Evolutionary conservation across 2,888 invertebrate species (phyloP).

Genomic region (Folsomia candida): DNA sequence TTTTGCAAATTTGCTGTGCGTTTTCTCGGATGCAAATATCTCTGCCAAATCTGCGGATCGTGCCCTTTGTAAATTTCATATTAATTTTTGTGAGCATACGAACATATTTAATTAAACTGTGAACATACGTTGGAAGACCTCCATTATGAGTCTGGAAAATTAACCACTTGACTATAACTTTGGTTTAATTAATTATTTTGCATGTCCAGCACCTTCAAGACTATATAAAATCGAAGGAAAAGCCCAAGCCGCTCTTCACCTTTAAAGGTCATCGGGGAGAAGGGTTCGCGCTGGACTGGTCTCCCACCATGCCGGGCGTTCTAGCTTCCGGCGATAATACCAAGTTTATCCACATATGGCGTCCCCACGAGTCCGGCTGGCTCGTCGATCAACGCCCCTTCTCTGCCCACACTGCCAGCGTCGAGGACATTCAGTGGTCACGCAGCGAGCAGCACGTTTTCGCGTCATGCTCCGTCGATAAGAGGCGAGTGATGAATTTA

Average conservation of each 20-base stretch:
- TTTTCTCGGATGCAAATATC: no score
- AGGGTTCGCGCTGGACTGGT: slow-evolving; percentile 96
- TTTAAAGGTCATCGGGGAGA: slow-evolving; percentile 90
- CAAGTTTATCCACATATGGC: slow-evolving; percentile 92
- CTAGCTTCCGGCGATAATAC: slow-evolving; percentile 85
- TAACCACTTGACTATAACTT: background rate
- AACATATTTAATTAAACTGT: background rate
- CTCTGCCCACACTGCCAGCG: slow-evolving; percentile 82
- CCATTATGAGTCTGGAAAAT: no score
- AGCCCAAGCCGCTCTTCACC: slow-evolving; percentile 69
- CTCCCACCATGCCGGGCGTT: slow-evolving; percentile 68
- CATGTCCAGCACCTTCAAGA: slow-evolving; percentile 40
- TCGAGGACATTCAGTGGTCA: slow-evolving; percentile 99
- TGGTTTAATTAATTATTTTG: no score
- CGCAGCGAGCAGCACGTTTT: slow-evolving; percentile 86
- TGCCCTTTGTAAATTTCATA: no score
- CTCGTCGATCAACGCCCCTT: slow-evolving; percentile 85
- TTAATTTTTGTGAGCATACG: no score
- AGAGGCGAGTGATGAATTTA: slow-evolving; percentile 60
- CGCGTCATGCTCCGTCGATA: slow-evolving; percentile 85
- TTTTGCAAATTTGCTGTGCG: no score
- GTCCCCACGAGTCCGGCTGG: slow-evolving; percentile 74
- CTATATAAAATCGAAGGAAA: slow-evolving; percentile 50
- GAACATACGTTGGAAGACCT: no score
- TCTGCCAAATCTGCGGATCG: no score